phyloP scores from a whole-genome alignment of 2,113 vertebrate genomes.

The Aleadryas rufinucha region DNA sequence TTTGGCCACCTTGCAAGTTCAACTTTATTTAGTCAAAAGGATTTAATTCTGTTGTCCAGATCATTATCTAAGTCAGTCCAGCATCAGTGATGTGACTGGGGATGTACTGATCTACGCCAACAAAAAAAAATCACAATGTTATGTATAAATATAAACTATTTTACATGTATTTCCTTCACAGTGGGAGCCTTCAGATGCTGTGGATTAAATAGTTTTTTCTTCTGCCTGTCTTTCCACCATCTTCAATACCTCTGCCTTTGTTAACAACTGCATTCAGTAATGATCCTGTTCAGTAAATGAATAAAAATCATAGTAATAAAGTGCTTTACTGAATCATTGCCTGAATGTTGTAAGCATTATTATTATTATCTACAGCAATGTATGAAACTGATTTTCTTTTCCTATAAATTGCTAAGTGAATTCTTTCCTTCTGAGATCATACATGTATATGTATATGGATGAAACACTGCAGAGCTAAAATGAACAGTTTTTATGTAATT shows the following conservation, averaged over 20 bases:
- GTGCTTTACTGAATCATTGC: slow-evolving; percentile 1
- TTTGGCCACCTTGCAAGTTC: not conserved
- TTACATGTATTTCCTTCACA: not conserved
- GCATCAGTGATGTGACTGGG: not conserved
- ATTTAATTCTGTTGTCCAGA: not conserved
- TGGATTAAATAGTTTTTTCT: not conserved
- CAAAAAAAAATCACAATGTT: not conserved
- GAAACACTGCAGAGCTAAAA: not conserved
- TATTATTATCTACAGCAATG: not conserved
- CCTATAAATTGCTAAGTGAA: slow-evolving; percentile 4
- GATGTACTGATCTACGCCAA: not conserved
- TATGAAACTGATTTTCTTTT: not conserved
- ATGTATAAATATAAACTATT: not conserved
- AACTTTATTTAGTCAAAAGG: not conserved
- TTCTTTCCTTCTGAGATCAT: slow-evolving; percentile 4
- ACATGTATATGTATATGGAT: not conserved
- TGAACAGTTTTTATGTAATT: slow-evolving; percentile 2
- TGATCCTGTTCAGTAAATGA: not conserved
- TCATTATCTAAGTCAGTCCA: not conserved
- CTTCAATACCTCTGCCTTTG: not conserved
- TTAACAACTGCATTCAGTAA: slow-evolving; percentile 29
- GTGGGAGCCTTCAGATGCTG: not conserved
- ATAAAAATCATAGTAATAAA: slow-evolving; percentile 14
- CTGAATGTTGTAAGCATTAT: not conserved
- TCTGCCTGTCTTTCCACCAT: not conserved